Evolutionary conservation across 2,113 vertebrate genomes (phyloP).

Genomic region (Grantiella picta): DNA sequence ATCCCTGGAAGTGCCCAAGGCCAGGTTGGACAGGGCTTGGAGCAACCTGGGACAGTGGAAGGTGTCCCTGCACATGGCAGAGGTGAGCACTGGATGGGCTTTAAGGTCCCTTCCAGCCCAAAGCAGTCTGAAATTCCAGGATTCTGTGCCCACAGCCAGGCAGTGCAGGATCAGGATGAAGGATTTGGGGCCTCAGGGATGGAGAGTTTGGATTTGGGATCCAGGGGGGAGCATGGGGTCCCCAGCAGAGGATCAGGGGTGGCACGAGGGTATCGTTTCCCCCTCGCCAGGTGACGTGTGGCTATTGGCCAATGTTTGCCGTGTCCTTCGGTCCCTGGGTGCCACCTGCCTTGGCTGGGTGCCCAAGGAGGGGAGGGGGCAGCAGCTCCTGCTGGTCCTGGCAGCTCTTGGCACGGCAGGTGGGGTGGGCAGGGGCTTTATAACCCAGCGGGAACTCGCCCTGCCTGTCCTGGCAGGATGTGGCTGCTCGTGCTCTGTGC

Average conservation of each 20-base stretch:
- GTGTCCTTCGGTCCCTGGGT: neutral
- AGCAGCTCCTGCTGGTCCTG: accelerated
- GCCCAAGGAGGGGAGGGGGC: neutral
- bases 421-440: conserved; percentile 1
- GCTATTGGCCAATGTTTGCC: accelerated
- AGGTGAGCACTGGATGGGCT: accelerated
- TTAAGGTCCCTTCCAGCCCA: neutral
- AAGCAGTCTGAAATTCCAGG: neutral
- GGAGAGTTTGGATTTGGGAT: neutral
- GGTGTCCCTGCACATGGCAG: neutral
- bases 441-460: neutral
- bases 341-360: neutral
- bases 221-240: neutral
- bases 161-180: neutral
- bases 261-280: accelerated
- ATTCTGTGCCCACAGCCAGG: neutral
- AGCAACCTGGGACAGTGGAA: accelerated
- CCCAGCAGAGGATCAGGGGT: accelerated
- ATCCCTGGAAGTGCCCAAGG: neutral
- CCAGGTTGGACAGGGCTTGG: accelerated
- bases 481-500: conserved; percentile 51
- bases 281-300: neutral
- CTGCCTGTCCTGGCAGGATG: conserved; percentile 32
- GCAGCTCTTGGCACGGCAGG: neutral
- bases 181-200: neutral